Conservation (phyloP, 2,113 vertebrate genomes). For the Myotis yumanensis region DNA sequence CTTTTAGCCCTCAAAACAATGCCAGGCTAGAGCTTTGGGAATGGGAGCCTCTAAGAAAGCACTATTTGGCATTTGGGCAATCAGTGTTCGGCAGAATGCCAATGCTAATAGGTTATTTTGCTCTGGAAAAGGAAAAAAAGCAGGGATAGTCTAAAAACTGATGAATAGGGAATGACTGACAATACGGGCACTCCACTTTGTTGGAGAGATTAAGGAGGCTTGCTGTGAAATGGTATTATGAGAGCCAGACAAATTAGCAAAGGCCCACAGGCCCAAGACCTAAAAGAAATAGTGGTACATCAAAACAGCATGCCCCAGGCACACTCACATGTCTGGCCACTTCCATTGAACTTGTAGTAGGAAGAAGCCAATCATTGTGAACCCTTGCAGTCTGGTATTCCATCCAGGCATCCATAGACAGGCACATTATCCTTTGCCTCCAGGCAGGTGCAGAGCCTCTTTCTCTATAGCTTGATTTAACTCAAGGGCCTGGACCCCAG, state of each 20-base stretch:
- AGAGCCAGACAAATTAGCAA: conserved; percentile 65
- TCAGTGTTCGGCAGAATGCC: conserved; percentile 60
- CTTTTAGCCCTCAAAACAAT: conserved; percentile 46
- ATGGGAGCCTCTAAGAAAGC: conserved; percentile 69
- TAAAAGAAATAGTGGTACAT: conserved; percentile 53
- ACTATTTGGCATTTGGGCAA: conserved; percentile 53
- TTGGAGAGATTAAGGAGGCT: conserved; percentile 58
- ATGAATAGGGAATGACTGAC: conserved; percentile 64
- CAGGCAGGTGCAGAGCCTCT: conserved; percentile 1
- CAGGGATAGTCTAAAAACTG: conserved; percentile 35
- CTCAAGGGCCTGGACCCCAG: not conserved
- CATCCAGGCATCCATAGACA: not conserved
- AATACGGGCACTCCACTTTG: conserved; percentile 51
- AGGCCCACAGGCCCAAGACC: conserved; percentile 11
- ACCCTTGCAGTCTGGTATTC: not conserved
- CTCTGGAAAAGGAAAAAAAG: conserved; percentile 60
- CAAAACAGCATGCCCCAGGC: conserved; percentile 18
- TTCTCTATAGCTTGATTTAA: not conserved
- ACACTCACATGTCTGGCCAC: conserved; percentile 29
- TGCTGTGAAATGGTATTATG: conserved; percentile 56
- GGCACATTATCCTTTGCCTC: not conserved
- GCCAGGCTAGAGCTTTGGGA: conserved; percentile 46
- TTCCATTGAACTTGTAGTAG: conserved; percentile 36
- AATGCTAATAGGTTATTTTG: conserved; percentile 76
- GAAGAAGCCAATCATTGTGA: conserved; percentile 51